These are phyloP conservation scores for Arizona elegans DNA, from an alignment of 2,113 vertebrate genomes.

Conservation along the genomic window DNA sequence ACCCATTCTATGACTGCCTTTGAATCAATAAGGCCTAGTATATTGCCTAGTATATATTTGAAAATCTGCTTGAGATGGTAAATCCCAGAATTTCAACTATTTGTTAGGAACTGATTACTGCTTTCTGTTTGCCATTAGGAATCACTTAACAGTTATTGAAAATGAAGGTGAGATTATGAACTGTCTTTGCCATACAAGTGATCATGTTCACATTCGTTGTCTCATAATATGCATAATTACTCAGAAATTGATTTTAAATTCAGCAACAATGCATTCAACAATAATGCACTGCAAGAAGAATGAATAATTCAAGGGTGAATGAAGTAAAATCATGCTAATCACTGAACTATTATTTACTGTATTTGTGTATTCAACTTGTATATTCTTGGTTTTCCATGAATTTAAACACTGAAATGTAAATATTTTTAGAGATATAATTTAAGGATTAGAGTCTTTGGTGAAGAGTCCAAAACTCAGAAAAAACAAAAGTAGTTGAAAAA, in stretches of 20 bases:
- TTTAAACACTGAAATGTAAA: background rate
- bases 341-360: background rate
- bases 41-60: background rate
- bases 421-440: background rate
- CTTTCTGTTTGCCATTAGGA: background rate
- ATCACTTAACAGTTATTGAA: background rate
- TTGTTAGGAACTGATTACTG: background rate
- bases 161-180: background rate
- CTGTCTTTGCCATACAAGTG: background rate
- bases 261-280: background rate
- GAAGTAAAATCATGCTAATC: background rate
- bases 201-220: background rate
- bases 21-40: background rate
- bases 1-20: too few species aligned
- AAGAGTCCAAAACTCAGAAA: background rate
- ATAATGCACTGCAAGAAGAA: background rate
- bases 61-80: background rate
- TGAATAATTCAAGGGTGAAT: background rate
- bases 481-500: background rate
- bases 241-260: background rate
- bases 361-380: background rate
- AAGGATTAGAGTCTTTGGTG: background rate
- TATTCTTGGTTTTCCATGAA: background rate
- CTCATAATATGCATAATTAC: background rate
- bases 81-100: background rate